Evolutionary conservation across 2,113 vertebrate species (phyloP).

Genomic region (Zapornia atra): DNA sequence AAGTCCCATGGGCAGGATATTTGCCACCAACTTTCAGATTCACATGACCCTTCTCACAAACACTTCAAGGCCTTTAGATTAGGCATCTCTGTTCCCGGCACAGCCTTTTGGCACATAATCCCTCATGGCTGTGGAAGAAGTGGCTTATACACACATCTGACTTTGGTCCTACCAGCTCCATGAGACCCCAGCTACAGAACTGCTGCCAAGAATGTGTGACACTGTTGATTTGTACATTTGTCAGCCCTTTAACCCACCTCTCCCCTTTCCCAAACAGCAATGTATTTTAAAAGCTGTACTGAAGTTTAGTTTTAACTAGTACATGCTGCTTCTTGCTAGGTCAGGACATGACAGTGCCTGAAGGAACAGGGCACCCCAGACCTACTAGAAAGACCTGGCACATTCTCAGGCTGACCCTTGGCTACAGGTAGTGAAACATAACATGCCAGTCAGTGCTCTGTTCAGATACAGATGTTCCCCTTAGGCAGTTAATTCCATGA

Average conservation of each 20-base stretch:
- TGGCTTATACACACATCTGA: not conserved
- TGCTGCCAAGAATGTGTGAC: fast-evolving
- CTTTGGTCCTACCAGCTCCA: not conserved
- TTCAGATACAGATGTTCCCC: not conserved
- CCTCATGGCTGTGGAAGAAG: not conserved
- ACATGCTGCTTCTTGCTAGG: not conserved
- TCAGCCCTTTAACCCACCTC: not conserved
- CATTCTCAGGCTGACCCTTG: not conserved
- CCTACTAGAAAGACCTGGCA: not conserved
- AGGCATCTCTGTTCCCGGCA: not conserved
- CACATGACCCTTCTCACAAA: conserved; percentile 50
- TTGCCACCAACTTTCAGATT: conserved; percentile 39
- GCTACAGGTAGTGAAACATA: not conserved
- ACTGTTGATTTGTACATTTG: not conserved
- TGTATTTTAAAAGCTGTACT: not conserved
- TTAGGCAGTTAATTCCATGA: not conserved
- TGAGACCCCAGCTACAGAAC: not conserved
- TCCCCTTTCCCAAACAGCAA: not conserved
- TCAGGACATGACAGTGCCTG: not conserved
- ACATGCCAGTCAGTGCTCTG: not conserved
- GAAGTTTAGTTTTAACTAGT: not conserved
- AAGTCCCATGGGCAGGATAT: conserved; percentile 23
- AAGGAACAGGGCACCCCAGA: not conserved
- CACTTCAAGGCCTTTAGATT: not conserved
- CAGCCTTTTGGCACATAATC: not conserved